Percentiles rank a stretch among this genome's conserved stretches.
Evolutionary conservation across 1,140 invertebrate genomes (phyloP).

Genomic region (Brachionus koreanus): DNA sequence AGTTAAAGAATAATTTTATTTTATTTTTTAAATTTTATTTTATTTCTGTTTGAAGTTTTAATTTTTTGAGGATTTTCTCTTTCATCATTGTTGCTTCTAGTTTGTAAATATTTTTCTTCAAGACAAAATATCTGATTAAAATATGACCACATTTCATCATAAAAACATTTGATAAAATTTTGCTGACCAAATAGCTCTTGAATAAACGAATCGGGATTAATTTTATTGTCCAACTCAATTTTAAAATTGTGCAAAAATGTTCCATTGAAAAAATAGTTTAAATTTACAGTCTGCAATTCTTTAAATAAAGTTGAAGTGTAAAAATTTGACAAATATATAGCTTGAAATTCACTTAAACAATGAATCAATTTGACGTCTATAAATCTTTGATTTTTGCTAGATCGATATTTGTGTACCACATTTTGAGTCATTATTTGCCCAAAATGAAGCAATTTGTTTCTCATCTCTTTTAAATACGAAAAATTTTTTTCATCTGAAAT

Average conservation of each 20-base stretch:
- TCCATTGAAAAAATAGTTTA: conserved; percentile 49
- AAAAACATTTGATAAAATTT: conserved; percentile 46
- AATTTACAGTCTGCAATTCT: conserved; percentile 44
- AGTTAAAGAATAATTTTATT: not conserved
- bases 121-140: conserved; percentile 32
- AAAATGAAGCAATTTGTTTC: not conserved
- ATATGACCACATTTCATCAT: conserved; percentile 19
- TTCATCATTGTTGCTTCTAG: not conserved
- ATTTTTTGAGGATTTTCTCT: not conserved
- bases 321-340: conserved; percentile 21
- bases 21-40: conserved; percentile 1
- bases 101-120: not conserved
- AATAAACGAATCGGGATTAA: conserved; percentile 48
- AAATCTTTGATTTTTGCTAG: not conserved
- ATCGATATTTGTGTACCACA: not conserved
- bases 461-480: not conserved
- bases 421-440: not conserved
- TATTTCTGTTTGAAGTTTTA: not conserved
- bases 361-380: conserved; percentile 4
- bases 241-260: conserved; percentile 51
- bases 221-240: conserved; percentile 47
- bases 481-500: not conserved
- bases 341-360: conserved; percentile 40
- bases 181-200: conserved; percentile 47
- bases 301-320: not conserved